Evolutionary conservation across 2,113 vertebrate genomes (phyloP).

Genomic region (zebrafish (Danio rerio)): GRCz12tu NC_133184.1:15164001-15164500

Average conservation of each 20-base stretch:
- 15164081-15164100: conserved; percentile 40
- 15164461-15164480: conserved; percentile 28
- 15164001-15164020: background rate
- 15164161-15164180: conserved; percentile 51
- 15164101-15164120: conserved; percentile 38
- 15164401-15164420: background rate
- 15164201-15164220: background rate
- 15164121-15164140: conserved; percentile 33
- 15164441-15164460: conserved; percentile 37
- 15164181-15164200: conserved; percentile 11
- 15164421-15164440: conserved; percentile 34
- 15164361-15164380: conserved; percentile 45
- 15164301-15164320: conserved; percentile 47
- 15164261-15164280: conserved; percentile 38
- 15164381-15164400: conserved; percentile 3
- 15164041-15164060: conserved; percentile 45
- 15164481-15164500: background rate
- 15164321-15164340: conserved; percentile 42
- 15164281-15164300: conserved; percentile 55
- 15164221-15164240: conserved; percentile 42
- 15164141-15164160: conserved; percentile 49
- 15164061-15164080: conserved; percentile 42
- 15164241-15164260: conserved; percentile 42
- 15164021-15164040: conserved; percentile 30
- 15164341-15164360: conserved; percentile 55